Conservation (phyloP, 2,113 vertebrate genomes). For the Laticauda colubrina region DNA sequence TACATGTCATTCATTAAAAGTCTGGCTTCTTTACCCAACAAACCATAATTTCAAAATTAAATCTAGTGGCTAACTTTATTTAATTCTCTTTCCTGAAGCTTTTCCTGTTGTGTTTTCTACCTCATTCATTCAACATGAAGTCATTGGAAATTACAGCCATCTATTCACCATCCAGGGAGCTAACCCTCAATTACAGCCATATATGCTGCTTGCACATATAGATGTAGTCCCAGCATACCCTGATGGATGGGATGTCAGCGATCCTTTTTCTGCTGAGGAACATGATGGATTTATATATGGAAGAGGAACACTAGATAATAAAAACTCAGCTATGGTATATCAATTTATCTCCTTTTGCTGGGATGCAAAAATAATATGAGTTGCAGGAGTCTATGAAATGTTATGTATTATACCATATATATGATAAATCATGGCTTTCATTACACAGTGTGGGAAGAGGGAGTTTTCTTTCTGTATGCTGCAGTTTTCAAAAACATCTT, state of each 20-base stretch:
- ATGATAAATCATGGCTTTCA: not conserved
- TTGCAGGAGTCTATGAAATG: not conserved
- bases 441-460: not conserved
- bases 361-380: not conserved
- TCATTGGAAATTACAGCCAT: constrained; percentile 86
- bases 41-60: not conserved
- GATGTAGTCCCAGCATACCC: constrained; percentile 89
- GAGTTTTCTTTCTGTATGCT: not conserved
- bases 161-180: constrained; percentile 82
- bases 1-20: not conserved
- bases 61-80: not conserved
- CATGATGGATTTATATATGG: constrained; percentile 89
- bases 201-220: constrained; percentile 89
- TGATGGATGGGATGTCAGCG: constrained; percentile 82
- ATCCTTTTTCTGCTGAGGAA: constrained; percentile 90
- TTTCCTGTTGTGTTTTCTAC: constrained; percentile 89
- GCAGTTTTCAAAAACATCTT: not conserved
- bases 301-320: constrained; percentile 90
- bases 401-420: not conserved
- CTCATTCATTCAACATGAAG: constrained; percentile 81
- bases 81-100: constrained; percentile 64
- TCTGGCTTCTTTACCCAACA: rapidly evolving
- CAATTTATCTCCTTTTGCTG: not conserved
- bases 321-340: constrained; percentile 82
- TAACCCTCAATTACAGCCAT: constrained; percentile 75